These are phyloP conservation scores for Scalopus aquaticus DNA, from an alignment of 2,113 vertebrate genomes.

Conservation along the genomic window DNA sequence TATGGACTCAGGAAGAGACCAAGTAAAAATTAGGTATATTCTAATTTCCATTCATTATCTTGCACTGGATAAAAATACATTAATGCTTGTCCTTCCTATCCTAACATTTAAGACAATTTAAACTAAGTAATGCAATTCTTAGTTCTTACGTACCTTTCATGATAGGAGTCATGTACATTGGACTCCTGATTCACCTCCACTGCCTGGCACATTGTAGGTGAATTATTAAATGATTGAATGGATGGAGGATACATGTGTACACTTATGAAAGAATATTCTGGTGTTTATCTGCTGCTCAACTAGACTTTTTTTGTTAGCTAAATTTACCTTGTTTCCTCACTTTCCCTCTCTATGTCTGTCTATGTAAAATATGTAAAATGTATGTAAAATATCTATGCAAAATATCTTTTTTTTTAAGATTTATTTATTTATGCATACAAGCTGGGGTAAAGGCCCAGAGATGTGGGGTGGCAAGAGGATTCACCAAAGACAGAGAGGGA, in stretches of 20 bases:
- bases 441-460: too few species aligned
- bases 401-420: too few species aligned
- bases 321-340: not conserved
- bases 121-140: not conserved
- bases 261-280: not conserved
- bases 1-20: not conserved
- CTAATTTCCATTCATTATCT: not conserved
- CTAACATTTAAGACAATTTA: not conserved
- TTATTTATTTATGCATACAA: too few species aligned
- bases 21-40: not conserved
- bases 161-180: not conserved
- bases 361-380: not conserved
- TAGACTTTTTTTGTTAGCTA: not conserved
- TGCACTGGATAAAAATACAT: not conserved
- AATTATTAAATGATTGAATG: not conserved
- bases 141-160: not conserved
- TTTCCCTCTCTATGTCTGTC: not conserved
- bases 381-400: not conserved
- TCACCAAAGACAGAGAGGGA: too few species aligned
- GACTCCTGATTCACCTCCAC: not conserved
- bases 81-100: not conserved
- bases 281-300: not conserved
- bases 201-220: not conserved
- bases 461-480: too few species aligned
- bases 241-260: not conserved